Percentiles rank a stretch among this genome's conserved stretches.
Evolutionary conservation across 2,797 vertebrate species (phyloP).

Genomic region (Thunnus albacares): DNA sequence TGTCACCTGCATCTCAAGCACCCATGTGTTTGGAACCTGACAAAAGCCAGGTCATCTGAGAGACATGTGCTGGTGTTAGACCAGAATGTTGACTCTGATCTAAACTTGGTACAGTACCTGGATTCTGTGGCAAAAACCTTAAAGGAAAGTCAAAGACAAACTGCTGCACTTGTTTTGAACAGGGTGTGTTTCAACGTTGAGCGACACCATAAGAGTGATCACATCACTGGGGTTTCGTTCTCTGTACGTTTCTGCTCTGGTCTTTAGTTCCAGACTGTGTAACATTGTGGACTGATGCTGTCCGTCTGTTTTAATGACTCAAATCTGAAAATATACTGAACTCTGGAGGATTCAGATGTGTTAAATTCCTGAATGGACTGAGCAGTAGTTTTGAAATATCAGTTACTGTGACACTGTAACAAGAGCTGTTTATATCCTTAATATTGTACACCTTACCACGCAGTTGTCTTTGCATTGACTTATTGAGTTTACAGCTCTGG

Average conservation of each 20-base stretch:
- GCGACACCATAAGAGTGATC: background rate
- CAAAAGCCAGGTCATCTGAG: background rate
- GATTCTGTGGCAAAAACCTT: background rate
- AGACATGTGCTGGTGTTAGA: background rate
- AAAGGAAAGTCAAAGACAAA: conserved; percentile 1
- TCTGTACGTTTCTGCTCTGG: background rate
- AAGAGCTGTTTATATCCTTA: conserved; percentile 38
- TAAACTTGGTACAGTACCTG: background rate
- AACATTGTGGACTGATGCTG: background rate
- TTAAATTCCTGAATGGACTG: background rate
- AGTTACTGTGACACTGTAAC: conserved; percentile 13
- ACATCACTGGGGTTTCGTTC: background rate
- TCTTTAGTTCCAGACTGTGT: background rate
- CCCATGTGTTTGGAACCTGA: background rate
- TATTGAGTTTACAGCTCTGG: background rate
- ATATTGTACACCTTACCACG: conserved; percentile 9
- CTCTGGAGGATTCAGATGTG: background rate
- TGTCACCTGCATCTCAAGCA: conserved; percentile 22
- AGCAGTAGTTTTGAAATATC: conserved; percentile 11
- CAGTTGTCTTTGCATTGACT: background rate
- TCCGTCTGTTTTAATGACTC: background rate
- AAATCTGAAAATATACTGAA: conserved; percentile 3
- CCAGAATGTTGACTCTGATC: background rate
- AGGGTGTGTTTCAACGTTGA: background rate
- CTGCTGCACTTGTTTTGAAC: background rate